These are phyloP conservation scores for Sminthurides aquaticus DNA, from an alignment of 2,888 invertebrate species.

Conservation along the genomic window DNA sequence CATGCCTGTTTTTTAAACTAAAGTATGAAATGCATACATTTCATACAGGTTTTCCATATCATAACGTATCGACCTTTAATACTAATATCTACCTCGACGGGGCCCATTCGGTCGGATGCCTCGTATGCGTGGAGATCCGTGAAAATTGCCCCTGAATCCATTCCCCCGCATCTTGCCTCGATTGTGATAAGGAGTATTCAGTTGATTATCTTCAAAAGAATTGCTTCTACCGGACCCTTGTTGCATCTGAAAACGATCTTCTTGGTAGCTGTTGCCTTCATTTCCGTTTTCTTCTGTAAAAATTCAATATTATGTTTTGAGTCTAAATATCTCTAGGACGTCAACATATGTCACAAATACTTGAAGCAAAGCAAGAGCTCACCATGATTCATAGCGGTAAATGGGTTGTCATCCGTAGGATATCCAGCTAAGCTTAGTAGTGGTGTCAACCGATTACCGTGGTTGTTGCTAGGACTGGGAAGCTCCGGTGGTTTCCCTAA, in stretches of 20 bases:
- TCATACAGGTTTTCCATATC: background rate
- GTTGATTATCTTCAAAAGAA: background rate
- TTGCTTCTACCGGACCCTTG: background rate
- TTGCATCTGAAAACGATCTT: background rate
- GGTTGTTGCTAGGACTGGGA: background rate
- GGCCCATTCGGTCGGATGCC: constrained; percentile 15
- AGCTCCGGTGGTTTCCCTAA: background rate
- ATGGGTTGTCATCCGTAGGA: background rate
- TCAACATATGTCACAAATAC: background rate
- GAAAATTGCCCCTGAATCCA: constrained; percentile 11
- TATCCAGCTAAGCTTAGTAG: background rate
- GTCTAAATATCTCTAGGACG: too few species aligned
- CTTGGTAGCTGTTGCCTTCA: too few species aligned
- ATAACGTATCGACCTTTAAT: background rate
- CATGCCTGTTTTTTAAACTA: too few species aligned
- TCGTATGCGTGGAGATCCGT: constrained; percentile 1
- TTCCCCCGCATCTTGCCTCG: background rate
- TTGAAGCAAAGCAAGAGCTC: background rate
- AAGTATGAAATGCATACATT: too few species aligned
- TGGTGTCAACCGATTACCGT: background rate
- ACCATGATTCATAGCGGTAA: background rate
- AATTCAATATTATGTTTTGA: too few species aligned
- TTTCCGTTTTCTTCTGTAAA: background rate
- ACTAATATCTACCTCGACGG: constrained; percentile 17
- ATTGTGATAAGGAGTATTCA: background rate